Evolutionary conservation across 92 coral and sea anemone species (phyloP).

Genomic region (Zoanthus sociatus): DNA sequence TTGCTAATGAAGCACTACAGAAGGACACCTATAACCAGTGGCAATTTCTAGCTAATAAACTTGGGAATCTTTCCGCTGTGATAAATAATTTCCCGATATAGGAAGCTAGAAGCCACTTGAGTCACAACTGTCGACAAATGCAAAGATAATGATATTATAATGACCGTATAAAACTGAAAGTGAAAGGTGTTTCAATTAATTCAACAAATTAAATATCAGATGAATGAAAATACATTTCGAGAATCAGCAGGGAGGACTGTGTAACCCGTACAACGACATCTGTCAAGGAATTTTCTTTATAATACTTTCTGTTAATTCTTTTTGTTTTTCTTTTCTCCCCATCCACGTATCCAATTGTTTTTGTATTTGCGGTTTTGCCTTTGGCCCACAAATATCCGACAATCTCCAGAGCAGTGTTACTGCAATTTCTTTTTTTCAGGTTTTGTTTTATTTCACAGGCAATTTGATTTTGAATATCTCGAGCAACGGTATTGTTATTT

Average conservation of each 20-base stretch:
- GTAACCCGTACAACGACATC: neutral
- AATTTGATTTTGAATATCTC: too few species aligned
- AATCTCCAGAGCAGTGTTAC: too few species aligned
- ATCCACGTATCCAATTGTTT: too few species aligned
- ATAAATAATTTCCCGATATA: neutral
- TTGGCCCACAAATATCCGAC: too few species aligned
- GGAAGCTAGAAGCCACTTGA: neutral
- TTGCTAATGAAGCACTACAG: constrained; percentile 13
- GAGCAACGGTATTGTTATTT: too few species aligned
- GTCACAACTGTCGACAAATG: neutral
- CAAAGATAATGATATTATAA: neutral
- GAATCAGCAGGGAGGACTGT: neutral
- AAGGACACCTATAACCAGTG: neutral
- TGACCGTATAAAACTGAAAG: neutral
- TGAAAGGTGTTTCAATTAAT: neutral
- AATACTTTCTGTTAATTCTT: neutral
- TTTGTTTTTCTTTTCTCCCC: neutral
- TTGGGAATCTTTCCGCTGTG: constrained; percentile 1
- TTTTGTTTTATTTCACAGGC: too few species aligned
- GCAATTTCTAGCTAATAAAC: neutral
- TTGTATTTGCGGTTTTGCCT: too few species aligned
- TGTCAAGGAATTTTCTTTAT: neutral
- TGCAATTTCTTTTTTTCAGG: too few species aligned
- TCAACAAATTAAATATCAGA: neutral
- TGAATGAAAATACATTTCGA: neutral